Base-by-base conservation (phyloP, 2,888 invertebrate species). In the Microctonus aethiopoides region DNA sequence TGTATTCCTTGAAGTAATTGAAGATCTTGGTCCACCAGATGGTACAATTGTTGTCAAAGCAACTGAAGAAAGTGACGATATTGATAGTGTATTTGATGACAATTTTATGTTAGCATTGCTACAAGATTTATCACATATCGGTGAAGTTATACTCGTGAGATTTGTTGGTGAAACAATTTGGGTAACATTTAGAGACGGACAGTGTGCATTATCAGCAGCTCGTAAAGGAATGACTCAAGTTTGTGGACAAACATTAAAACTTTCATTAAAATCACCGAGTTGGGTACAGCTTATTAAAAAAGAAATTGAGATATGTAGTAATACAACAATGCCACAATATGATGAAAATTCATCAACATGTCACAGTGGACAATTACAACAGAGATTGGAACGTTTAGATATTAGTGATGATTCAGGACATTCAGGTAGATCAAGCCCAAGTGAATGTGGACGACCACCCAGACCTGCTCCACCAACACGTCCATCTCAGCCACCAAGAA, bases 11-110 rank as follows among this genome's bases (percentile, higher is more conserved):
- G 93, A 94, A 85, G 95, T 96, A 0, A 93, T 96, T 26, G 90
- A 91, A 68, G 93, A 94, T 82, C 90, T 97, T 75, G 99, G 99
- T 0, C 99, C 99, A 5, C 96, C 97, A 0, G 98, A 99, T 88
- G 95, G 95, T 1, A 98, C 98, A 20, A 92, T 99, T 75, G 91
- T 98, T 60, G 92, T 98, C 9, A 88, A 89, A 82, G 83, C 84
- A 7, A 89, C 90, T 9, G 90, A 91, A 22, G 87, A 88, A 13
- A 87, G 83, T 32, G 88, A 89, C 6, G 89, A 89, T 41, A 86
- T 87, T 2, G 87, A 89, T 0, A 90, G 90, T 20, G 90, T 93
- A 22, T 94, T 95, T 80, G 94, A 95, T 82, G 95, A 95, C 81
- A 91, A 91, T 79, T 90, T 95, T 41, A 93, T 96, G 89, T 91